Percentiles rank a stretch among this genome's conserved stretches.
These are phyloP conservation scores for Eupeodes latifasciatus DNA, from an alignment of 2,888 invertebrate species.

Conservation along the genomic window DNA sequence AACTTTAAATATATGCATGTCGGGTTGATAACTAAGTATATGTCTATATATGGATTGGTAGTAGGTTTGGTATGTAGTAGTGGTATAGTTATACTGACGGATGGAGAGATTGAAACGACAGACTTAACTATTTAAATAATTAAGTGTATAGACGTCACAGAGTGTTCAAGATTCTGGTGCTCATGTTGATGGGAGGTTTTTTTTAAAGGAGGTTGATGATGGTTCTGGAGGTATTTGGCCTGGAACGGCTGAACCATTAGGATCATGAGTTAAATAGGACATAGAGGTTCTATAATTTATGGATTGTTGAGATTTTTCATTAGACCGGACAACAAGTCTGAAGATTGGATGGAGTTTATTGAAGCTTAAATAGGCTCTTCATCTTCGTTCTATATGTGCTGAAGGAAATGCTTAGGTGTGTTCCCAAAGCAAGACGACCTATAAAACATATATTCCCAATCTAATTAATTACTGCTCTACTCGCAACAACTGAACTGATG, in stretches of 20 bases:
- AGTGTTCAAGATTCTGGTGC: background rate
- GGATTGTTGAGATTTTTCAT: slow-evolving; percentile 5
- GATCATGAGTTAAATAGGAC: background rate
- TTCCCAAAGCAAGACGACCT: no score
- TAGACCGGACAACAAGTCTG: background rate
- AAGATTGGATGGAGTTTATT: no score
- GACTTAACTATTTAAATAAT: slow-evolving; percentile 68
- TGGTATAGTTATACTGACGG: background rate
- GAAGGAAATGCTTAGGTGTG: no score
- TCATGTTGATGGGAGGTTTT: background rate
- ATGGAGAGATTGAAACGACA: slow-evolving; percentile 41
- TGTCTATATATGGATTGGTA: no score
- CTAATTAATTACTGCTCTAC: no score
- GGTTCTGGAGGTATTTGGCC: background rate
- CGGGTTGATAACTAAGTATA: slow-evolving; percentile 36
- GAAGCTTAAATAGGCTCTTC: no score
- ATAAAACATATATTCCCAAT: no score
- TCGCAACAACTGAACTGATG: no score
- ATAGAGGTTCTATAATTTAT: background rate
- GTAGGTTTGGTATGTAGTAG: no score
- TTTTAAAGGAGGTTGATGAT: background rate
- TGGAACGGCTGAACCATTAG: background rate
- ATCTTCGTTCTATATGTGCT: no score
- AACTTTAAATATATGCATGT: slow-evolving; percentile 43
- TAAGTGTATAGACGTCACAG: slow-evolving; percentile 34